Conservation (phyloP, 2,113 vertebrate species). For the Alethe diademata region DNA sequence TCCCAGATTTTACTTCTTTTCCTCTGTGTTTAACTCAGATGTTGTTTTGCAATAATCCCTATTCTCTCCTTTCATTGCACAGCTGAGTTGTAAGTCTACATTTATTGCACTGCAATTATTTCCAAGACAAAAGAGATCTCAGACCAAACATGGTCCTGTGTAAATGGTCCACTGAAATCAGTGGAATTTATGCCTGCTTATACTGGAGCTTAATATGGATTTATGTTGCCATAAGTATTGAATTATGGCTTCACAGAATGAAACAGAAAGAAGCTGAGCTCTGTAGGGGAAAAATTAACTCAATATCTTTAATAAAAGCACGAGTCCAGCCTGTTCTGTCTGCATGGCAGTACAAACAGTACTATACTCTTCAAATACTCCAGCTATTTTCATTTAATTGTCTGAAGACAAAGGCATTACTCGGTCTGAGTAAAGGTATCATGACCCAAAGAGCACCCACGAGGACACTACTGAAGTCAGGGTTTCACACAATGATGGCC, state of each 20-base stretch:
- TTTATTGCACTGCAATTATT: constrained; percentile 46
- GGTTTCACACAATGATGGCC: constrained; percentile 36
- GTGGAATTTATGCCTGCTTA: constrained; percentile 51
- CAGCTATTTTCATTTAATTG: background rate
- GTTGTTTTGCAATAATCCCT: background rate
- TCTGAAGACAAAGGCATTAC: constrained; percentile 11
- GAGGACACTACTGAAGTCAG: constrained; percentile 11
- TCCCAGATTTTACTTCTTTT: background rate
- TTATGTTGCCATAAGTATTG: constrained; percentile 52
- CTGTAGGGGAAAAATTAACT: constrained; percentile 46
- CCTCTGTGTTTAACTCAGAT: background rate
- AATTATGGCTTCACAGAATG: constrained; percentile 56
- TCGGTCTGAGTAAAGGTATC: constrained; percentile 10
- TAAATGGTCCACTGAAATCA: constrained; percentile 21
- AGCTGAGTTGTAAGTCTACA: constrained; percentile 21
- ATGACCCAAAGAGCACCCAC: constrained; percentile 29
- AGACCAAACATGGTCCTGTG: constrained; percentile 1
- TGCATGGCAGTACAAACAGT: constrained; percentile 46
- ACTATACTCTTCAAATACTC: background rate
- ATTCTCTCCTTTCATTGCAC: constrained; percentile 7
- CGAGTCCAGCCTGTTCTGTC: constrained; percentile 6
- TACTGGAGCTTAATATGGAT: constrained; percentile 48
- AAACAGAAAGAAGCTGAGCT: constrained; percentile 63
- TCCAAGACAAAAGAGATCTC: constrained; percentile 28
- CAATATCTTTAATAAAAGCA: constrained; percentile 42